Conservation (phyloP, 2,113 vertebrate genomes). For the Neoarius graeffei region DNA sequence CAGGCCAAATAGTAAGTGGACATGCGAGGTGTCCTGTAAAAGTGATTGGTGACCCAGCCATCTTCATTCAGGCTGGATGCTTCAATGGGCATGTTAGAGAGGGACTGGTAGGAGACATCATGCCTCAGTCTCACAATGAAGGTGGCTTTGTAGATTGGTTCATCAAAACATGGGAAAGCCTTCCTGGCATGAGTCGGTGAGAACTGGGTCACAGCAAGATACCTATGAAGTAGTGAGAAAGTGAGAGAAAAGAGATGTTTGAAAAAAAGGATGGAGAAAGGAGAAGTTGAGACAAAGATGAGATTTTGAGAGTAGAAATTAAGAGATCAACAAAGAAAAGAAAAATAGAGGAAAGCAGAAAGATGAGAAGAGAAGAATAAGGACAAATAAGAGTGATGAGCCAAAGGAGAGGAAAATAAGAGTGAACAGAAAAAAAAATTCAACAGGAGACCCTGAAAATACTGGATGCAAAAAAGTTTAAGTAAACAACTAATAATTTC, state of each 20-base stretch:
- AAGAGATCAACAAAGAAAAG: not conserved
- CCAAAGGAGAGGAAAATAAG: not conserved
- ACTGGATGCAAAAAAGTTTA: not conserved
- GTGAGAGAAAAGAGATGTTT: not conserved
- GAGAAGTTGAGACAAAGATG: not conserved
- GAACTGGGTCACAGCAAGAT: conserved; percentile 94
- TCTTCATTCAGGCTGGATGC: conserved; percentile 83
- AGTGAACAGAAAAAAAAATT: conserved; percentile 9
- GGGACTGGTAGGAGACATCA: conserved; percentile 87
- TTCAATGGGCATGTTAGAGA: conserved; percentile 96
- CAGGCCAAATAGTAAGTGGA: conserved; percentile 97
- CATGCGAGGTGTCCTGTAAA: conserved; percentile 83
- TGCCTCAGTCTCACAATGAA: conserved; percentile 92
- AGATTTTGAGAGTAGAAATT: not conserved
- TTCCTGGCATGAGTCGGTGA: conserved; percentile 95
- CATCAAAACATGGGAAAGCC: conserved; percentile 97
- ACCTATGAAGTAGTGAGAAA: conserved; percentile 69
- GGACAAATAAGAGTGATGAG: not conserved
- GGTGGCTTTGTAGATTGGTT: conserved; percentile 97
- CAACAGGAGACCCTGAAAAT: not conserved
- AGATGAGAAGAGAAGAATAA: not conserved
- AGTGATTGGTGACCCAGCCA: conserved; percentile 89
- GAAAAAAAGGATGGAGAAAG: conserved; percentile 5
- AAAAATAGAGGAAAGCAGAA: not conserved
- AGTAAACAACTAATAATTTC: conserved; percentile 13